A percentile compares a stretch with the other conserved stretches of the same genome.
Conservation (phyloP, 2,888 invertebrate genomes). For the Thymelicus lineola region DNA sequence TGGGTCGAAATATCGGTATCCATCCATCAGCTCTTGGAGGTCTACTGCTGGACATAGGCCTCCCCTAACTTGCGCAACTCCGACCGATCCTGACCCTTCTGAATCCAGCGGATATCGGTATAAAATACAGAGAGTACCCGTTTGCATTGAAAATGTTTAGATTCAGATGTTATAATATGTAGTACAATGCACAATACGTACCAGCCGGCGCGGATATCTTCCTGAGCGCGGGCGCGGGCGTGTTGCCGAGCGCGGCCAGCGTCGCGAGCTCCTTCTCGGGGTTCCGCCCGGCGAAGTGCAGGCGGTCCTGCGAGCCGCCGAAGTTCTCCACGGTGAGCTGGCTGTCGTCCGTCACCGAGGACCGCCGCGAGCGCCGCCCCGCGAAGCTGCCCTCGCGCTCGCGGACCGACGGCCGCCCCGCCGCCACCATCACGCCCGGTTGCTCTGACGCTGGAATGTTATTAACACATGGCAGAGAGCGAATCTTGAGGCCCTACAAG, state of each 20-base stretch:
- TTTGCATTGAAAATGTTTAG: too few species aligned
- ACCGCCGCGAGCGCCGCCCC: slow-evolving; percentile 93
- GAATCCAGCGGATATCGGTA: too few species aligned
- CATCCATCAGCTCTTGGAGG: too few species aligned
- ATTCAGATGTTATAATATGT: too few species aligned
- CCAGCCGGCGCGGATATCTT: slow-evolving; percentile 83
- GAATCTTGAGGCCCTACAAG: too few species aligned
- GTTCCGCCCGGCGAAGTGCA: slow-evolving; percentile 93
- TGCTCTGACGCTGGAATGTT: slow-evolving; percentile 42
- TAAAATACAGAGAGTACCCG: too few species aligned
- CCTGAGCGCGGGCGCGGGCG: slow-evolving; percentile 84
- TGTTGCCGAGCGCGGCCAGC: slow-evolving; percentile 87
- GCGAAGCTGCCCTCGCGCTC: slow-evolving; percentile 85
- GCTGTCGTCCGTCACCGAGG: slow-evolving; percentile 93
- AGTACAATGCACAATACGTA: slow-evolving; percentile 33
- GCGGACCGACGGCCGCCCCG: slow-evolving; percentile 94
- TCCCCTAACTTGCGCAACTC: too few species aligned
- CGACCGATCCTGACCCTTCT: too few species aligned
- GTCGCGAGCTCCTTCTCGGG: slow-evolving; percentile 90
- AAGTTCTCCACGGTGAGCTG: slow-evolving; percentile 97
- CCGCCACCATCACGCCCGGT: slow-evolving; percentile 74
- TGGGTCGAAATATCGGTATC: too few species aligned
- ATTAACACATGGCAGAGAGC: too few species aligned
- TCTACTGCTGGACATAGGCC: too few species aligned
- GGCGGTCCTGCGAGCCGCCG: slow-evolving; percentile 95